These are phyloP conservation scores for Melanaphis sacchari DNA, from an alignment of 1,140 invertebrate species.

Conservation along the genomic window DNA sequence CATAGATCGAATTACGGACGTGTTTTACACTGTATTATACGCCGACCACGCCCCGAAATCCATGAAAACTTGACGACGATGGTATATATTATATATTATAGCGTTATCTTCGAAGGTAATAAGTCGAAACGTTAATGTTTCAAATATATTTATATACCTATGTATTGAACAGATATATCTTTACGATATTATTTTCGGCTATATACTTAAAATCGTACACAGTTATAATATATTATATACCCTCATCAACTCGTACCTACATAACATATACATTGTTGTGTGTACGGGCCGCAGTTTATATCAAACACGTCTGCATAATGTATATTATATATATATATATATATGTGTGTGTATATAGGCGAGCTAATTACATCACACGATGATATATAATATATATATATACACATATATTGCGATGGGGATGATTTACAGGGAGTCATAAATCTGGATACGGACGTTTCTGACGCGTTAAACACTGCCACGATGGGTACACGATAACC, in stretches of 20 bases:
- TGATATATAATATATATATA: not conserved
- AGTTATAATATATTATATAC: not conserved
- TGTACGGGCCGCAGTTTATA: not conserved
- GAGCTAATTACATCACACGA: not conserved
- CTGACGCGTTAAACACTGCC: not conserved
- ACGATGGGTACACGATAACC: not conserved
- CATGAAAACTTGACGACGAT: not conserved
- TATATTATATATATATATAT: not conserved
- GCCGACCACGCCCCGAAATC: not conserved
- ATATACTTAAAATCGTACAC: not conserved
- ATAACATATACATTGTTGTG: not conserved
- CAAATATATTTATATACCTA: not conserved
- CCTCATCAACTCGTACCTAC: not conserved
- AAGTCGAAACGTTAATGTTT: not conserved
- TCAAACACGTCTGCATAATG: not conserved
- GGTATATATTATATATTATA: no score
- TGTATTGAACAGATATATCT: not conserved
- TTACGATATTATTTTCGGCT: not conserved
- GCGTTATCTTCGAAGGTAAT: not conserved
- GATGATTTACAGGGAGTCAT: not conserved
- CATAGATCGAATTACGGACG: constrained; percentile 33
- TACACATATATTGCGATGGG: not conserved
- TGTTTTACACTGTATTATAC: not conserved
- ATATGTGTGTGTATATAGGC: not conserved
- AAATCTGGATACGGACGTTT: constrained; percentile 3